phyloP scores from a whole-genome alignment of 2,888 invertebrate genomes.

The Doris montereyensis region DNA sequence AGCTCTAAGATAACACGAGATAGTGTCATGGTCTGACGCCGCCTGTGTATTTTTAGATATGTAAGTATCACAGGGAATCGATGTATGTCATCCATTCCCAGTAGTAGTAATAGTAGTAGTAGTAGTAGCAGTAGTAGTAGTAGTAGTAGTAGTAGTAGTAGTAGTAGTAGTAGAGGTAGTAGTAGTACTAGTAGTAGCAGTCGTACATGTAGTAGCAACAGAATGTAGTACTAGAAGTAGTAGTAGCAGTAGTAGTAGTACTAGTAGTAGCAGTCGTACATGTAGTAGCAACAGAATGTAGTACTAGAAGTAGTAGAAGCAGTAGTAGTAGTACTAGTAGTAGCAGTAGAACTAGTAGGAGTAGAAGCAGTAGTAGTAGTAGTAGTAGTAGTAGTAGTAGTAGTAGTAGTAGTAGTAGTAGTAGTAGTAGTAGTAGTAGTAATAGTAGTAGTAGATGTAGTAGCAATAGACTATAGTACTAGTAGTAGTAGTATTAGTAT shows the following conservation, averaged over 20 bases:
- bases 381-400: not conserved
- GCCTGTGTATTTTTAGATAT: too few species aligned
- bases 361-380: not conserved
- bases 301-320: not conserved
- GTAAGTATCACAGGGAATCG: too few species aligned
- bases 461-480: not conserved
- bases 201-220: not conserved
- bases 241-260: not conserved
- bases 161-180: not conserved
- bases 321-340: not conserved
- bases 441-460: not conserved
- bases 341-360: not conserved
- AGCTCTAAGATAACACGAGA: too few species aligned
- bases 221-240: not conserved
- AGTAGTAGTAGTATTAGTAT: not conserved
- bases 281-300: too few species aligned
- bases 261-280: conserved; percentile 15
- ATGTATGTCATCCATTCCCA: too few species aligned
- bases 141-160: not conserved
- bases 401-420: not conserved
- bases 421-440: not conserved
- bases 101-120: not conserved
- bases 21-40: too few species aligned
- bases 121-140: not conserved
- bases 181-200: not conserved